Evolutionary conservation across 1,140 invertebrate species (phyloP).

Genomic region (Apocrypta bakeri): DNA sequence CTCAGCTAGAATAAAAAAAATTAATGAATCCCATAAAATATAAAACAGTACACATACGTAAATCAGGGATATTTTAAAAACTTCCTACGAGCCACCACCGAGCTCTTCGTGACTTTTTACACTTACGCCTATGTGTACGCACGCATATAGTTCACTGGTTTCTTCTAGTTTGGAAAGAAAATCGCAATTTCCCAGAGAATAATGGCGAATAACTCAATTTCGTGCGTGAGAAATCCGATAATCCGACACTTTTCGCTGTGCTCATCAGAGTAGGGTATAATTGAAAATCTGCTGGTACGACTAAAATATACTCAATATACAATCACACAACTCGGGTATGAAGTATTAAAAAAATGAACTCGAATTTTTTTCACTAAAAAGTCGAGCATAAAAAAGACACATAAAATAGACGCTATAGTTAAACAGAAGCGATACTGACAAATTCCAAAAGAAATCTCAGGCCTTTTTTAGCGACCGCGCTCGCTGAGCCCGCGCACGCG

Average conservation of each 20-base stretch:
- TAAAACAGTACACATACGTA: neutral
- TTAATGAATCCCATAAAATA: constrained; percentile 3
- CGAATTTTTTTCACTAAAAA: too few species aligned
- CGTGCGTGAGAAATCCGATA: neutral
- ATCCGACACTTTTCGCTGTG: neutral
- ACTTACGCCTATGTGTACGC: neutral
- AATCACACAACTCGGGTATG: neutral
- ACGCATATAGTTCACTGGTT: too few species aligned
- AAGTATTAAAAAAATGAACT: too few species aligned
- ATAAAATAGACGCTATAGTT: too few species aligned
- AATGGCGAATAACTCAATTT: too few species aligned
- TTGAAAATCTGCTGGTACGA: constrained; percentile 9
- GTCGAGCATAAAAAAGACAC: too few species aligned
- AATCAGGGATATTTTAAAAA: neutral
- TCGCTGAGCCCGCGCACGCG: neutral
- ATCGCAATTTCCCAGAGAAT: too few species aligned
- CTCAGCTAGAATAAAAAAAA: neutral
- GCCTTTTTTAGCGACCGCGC: too few species aligned
- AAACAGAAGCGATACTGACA: neutral
- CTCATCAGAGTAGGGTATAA: neutral
- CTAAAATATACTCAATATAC: too few species aligned
- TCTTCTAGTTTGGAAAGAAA: too few species aligned
- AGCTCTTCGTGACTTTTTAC: neutral
- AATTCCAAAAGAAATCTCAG: neutral
- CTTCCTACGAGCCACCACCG: neutral